Conservation (phyloP, 2,888 invertebrate species). For the Serrognathus titanus region DNA sequence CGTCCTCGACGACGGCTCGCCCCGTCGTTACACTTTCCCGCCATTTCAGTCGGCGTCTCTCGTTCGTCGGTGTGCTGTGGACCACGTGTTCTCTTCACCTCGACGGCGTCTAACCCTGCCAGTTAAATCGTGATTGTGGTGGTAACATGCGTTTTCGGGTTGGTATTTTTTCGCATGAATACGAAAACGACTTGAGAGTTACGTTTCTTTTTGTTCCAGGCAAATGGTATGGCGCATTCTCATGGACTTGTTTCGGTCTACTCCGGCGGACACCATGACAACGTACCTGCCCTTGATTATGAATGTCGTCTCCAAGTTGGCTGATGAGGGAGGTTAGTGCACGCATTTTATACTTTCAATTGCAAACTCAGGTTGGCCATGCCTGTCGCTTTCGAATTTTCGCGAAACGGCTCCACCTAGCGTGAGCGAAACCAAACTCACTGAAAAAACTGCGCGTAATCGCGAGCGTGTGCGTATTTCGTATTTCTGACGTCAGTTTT, state of each 20-base stretch:
- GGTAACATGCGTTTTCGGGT: background rate
- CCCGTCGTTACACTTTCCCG: constrained; percentile 10
- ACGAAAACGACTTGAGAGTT: background rate
- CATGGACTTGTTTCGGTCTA: constrained; percentile 55
- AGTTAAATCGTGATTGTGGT: background rate
- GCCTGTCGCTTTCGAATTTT: too few relatives aligned
- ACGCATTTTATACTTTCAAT: background rate
- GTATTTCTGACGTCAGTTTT: too few relatives aligned
- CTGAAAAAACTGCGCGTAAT: background rate
- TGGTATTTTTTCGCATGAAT: background rate
- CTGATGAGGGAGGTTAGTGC: constrained; percentile 51
- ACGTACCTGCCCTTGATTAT: constrained; percentile 51
- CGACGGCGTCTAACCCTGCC: background rate
- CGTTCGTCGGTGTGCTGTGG: background rate
- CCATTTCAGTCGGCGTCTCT: constrained; percentile 13
- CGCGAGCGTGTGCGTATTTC: background rate
- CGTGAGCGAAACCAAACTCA: background rate
- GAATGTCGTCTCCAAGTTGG: constrained; percentile 48
- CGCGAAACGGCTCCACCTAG: background rate
- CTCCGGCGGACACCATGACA: constrained; percentile 42
- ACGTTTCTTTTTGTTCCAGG: constrained; percentile 49
- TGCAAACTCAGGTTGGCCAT: too few relatives aligned
- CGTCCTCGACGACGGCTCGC: background rate
- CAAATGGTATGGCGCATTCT: constrained; percentile 58
- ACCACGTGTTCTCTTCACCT: constrained; percentile 9